A percentile compares a stretch with the other conserved stretches of the same genome.
Conservation (phyloP, 2,797 vertebrate genomes). For the Carapus acus region DNA sequence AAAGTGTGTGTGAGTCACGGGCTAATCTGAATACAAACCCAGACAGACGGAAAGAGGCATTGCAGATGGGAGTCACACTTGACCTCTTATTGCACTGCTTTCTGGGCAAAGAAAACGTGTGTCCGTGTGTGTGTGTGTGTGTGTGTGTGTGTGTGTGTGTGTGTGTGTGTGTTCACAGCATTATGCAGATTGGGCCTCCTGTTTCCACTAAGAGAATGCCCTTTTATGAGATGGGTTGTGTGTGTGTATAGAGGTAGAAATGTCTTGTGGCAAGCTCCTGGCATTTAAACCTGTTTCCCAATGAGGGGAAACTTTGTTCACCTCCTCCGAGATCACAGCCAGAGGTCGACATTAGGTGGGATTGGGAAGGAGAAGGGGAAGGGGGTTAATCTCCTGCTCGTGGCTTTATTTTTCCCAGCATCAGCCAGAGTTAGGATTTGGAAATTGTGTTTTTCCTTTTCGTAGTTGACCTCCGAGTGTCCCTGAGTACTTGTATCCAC, state of each 20-base stretch:
- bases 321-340: slow-evolving; percentile 26
- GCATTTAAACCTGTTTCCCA: slow-evolving; percentile 23
- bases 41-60: slow-evolving; percentile 52
- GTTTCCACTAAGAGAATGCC: no score
- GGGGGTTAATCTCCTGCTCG: slow-evolving; percentile 21
- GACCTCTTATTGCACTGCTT: slow-evolving; percentile 40
- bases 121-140: no score
- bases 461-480: no score
- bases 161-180: slow-evolving; percentile 16
- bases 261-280: slow-evolving; percentile 8
- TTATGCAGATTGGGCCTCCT: neutral
- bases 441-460: no score
- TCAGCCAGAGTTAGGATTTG: slow-evolving; percentile 16
- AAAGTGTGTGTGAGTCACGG: slow-evolving; percentile 45
- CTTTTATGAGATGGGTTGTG: slow-evolving; percentile 20
- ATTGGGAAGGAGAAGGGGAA: no score
- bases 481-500: slow-evolving; percentile 7
- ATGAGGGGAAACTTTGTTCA: slow-evolving; percentile 2
- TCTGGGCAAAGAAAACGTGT: no score
- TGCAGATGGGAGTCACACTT: slow-evolving; percentile 53
- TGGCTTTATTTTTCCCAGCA: slow-evolving; percentile 30
- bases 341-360: no score
- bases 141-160: slow-evolving; percentile 11
- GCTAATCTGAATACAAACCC: slow-evolving; percentile 52
- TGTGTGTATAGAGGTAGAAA: slow-evolving; percentile 14